A percentile compares a stretch with the other conserved stretches of the same genome.
phyloP scores from a whole-genome alignment of 1,140 invertebrate species.

The Pseudomyrmex flavicornis region DNA sequence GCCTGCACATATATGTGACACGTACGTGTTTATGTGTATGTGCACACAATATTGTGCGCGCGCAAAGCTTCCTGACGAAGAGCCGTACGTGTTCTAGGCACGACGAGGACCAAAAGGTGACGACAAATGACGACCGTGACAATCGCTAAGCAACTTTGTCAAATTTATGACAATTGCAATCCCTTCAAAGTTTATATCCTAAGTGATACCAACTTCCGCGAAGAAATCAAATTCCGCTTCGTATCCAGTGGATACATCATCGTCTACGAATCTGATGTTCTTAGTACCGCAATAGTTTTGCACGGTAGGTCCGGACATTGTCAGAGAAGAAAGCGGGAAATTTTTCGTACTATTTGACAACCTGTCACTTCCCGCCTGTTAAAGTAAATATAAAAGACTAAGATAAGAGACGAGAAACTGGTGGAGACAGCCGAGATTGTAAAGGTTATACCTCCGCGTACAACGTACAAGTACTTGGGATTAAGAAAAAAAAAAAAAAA shows the following conservation, averaged over 20 bases:
- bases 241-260: slow-evolving; percentile 7
- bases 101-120: neutral
- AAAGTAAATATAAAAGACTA: neutral
- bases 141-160: no score
- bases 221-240: no score
- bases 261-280: slow-evolving; percentile 34
- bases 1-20: neutral
- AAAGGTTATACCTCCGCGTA: no score
- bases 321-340: neutral
- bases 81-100: neutral
- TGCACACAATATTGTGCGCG: slow-evolving; percentile 50
- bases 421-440: neutral
- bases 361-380: neutral
- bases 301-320: slow-evolving; percentile 5
- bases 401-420: neutral
- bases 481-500: no score
- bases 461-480: no score
- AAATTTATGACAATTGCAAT: no score
- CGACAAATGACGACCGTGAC: neutral
- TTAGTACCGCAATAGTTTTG: neutral
- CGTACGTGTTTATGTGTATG: neutral
- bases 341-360: neutral
- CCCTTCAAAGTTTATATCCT: no score
- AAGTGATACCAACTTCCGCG: no score
- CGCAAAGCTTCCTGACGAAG: slow-evolving; percentile 31